phyloP scores from a whole-genome alignment of 2,888 invertebrate species.

The Drosophila quasianomalipes region DNA sequence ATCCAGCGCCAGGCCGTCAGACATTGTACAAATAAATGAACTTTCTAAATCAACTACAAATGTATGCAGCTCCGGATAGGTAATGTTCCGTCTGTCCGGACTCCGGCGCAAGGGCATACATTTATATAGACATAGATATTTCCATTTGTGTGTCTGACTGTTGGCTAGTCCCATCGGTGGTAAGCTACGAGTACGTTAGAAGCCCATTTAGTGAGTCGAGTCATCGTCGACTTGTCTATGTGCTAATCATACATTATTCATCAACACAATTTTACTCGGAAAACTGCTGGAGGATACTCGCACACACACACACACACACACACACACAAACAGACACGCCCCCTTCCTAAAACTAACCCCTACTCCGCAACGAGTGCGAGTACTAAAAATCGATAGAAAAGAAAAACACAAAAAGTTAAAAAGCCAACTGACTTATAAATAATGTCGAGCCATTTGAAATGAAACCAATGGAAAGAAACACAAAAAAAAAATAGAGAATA shows the following conservation, averaged over 20 bases:
- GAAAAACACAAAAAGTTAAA: conserved; percentile 68
- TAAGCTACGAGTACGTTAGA: conserved; percentile 6
- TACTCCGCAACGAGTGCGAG: conserved; percentile 51
- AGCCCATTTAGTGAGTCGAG: conserved; percentile 52
- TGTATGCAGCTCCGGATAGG: conserved; percentile 45
- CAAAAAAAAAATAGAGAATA: background rate
- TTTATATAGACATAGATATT: conserved; percentile 4
- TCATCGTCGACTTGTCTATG: conserved; percentile 80
- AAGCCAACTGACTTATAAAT: conserved; percentile 71
- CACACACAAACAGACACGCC: background rate
- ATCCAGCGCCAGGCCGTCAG: background rate
- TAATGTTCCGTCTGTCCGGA: conserved; percentile 50
- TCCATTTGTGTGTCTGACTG: conserved; percentile 14
- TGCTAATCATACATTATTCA: conserved; percentile 81
- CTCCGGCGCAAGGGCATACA: conserved; percentile 27
- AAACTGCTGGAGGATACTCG: conserved; percentile 68
- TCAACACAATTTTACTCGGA: conserved; percentile 77
- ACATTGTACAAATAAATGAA: background rate
- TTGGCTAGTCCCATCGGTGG: conserved; percentile 30
- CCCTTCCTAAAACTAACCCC: conserved; percentile 1
- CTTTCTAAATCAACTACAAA: conserved; percentile 36
- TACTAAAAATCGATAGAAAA: conserved; percentile 74
- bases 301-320: conserved; percentile 1
- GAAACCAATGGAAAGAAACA: conserved; percentile 17
- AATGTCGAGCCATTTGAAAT: conserved; percentile 51